Base-by-base conservation (phyloP, 2,888 invertebrate species). In the Cheilosia variabilis region DNA sequence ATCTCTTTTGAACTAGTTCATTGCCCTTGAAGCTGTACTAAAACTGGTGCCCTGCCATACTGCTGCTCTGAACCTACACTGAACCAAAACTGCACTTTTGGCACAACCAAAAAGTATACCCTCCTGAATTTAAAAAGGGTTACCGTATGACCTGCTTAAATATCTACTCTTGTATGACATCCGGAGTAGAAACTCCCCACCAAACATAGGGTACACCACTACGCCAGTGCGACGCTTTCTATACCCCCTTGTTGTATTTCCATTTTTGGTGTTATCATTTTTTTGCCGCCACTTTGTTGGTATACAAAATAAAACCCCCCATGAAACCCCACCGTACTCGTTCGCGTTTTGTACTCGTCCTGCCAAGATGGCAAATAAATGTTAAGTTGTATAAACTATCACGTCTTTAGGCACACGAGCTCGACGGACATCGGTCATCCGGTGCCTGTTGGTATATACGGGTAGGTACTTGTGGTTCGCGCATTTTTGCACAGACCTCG, bases 361-460 rank as follows among this genome's bases (percentile, higher is more conserved):
- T 71, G 75, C 57, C 62, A 81, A 81, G 68, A 77, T 72, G 81
- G 31, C 10, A 77, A 86, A 86, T 86, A 86, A 86, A 86, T 86
- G 86, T 81, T 86, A 86, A 86, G 86, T 86, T 86, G 86, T 86
- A 81, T 81, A 76, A 86, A 86, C 86, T 81, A 81, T 76, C 77
- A 86, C 86, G 86, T 86, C 86, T 86, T 86, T 86, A 86, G 86
- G 76, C 81, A 81, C 86, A 86, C 81, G 86, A 86, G 80, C 86
- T 76, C 76, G 62, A 81, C 68, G 76, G 81, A 72, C 86, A 86
- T 86, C 86, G 81, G 86, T 86, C 86, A 86, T 81, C 68, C 66
- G 60, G 75, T 47, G 55, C 45, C 17, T 31, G 50, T 19, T 37
- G 13, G 37, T 31, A 31, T 31, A 31, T 31, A 31, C 31, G 9